A percentile compares a stretch with the other conserved stretches of the same genome.
Evolutionary conservation across 64 coral and sea anemone species (phyloP).

Genomic region (Cladopsammia gracilis): DNA sequence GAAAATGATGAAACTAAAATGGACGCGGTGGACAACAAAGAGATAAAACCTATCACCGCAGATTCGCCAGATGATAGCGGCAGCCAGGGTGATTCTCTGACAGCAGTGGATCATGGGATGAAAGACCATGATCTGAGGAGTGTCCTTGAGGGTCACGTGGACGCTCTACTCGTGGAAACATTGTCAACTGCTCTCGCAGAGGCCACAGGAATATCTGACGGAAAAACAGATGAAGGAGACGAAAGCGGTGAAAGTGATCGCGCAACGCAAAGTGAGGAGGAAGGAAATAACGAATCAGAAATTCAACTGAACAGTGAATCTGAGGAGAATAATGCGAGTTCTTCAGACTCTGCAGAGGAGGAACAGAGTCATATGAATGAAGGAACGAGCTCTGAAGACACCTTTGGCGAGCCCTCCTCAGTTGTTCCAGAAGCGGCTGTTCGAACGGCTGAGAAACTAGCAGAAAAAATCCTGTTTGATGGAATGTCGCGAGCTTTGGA

Average conservation of each 20-base stretch:
- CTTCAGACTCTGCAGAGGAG: background rate
- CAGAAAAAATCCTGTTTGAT: background rate
- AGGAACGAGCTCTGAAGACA: background rate
- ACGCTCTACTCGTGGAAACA: background rate
- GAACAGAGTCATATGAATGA: background rate
- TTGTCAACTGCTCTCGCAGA: background rate
- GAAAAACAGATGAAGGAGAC: background rate
- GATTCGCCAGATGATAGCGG: background rate
- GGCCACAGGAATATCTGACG: background rate
- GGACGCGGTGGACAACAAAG: background rate
- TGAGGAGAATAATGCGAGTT: background rate
- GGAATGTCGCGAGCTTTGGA: slow-evolving; percentile 30
- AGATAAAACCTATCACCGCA: background rate
- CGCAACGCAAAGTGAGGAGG: background rate
- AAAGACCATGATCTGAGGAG: background rate
- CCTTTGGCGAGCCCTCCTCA: background rate
- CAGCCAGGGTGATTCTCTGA: too few species aligned
- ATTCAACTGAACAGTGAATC: background rate
- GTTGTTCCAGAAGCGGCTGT: background rate
- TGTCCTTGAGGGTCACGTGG: background rate
- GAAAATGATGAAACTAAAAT: background rate
- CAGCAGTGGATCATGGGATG: background rate
- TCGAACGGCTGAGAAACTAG: slow-evolving; percentile 8
- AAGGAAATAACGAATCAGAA: background rate
- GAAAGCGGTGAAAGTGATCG: background rate